Base-by-base conservation (phyloP, 2,797 vertebrate species). In the Gymnothorax javanicus region DNA sequence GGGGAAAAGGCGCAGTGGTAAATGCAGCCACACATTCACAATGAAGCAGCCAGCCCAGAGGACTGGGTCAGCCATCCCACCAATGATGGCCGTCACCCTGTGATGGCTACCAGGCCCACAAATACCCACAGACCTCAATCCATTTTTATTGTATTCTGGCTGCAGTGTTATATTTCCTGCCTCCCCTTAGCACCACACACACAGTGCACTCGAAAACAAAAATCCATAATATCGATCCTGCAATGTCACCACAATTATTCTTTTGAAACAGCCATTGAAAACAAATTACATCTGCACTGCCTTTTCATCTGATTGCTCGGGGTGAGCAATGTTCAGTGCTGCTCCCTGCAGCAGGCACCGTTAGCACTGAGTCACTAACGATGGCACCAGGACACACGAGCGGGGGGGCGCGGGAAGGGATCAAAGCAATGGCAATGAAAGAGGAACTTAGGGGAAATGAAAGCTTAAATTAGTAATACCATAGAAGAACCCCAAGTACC, bases 231-330 rank as follows among this genome's bases (percentile, higher is more conserved):
- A 99, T 99, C 97, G 98, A 99, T 97, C 97, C 93, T 93, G 87
- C 97, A 97, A 96, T 99, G 98, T 98, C 98, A 98, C 98, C 98
- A 98, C 98, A 99, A 99, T 99, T 99, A 98, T 98, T 99, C 98
- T 99, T 98, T 98, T 97, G 97, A 98, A 99, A 98, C 97, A 98
- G 97, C 97, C 98, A 99, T 98, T 98, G 98, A 98, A 98, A 98
- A 99, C 98, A 98, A 99, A 99, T 99, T 98, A 98, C 98, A 98
- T 98, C 98, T 98, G 98, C 98, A 97, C 98, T 97, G 97, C 97
- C 97, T 98, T 98, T 98, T 98, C 97, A 97, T 97, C 97, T 96
- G 95, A 97, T 98, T 94, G 97, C 97, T 97, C 96, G 94, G 95
- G 97, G 96, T 97, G 97, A 98, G 96, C 97, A 96, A 96, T 96